A percentile compares a stretch with the other conserved stretches of the same genome.
phyloP scores from a whole-genome alignment of 2,113 vertebrate genomes.

The Periophthalmodon schlosseri region DNA sequence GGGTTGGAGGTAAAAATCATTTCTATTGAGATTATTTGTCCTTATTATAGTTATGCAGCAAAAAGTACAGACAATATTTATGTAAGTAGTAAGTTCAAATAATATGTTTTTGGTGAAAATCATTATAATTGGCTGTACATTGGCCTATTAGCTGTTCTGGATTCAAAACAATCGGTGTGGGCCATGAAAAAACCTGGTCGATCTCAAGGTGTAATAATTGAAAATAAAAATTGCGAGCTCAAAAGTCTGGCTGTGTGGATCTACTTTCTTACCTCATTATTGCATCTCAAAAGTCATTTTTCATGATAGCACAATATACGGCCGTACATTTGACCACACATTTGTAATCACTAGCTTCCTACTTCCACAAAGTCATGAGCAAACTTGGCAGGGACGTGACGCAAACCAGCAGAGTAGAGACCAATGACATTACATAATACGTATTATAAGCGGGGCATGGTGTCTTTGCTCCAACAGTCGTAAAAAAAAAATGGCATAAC shows the following conservation, averaged over 20 bases:
- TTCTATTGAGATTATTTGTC: no score
- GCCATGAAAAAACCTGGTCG: no score
- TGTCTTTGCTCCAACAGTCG: constrained; percentile 13
- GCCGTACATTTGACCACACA: no score
- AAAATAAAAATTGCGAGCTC: background rate
- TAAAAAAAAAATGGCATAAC: constrained; percentile 8
- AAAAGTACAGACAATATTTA: no score
- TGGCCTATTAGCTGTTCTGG: no score
- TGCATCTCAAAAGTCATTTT: background rate
- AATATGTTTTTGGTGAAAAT: no score
- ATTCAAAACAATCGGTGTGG: no score
- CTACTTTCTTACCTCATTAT: background rate
- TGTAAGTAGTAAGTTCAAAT: no score
- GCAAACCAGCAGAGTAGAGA: constrained; percentile 20
- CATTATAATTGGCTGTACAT: no score
- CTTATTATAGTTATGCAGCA: no score
- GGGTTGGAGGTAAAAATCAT: no score
- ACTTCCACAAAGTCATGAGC: constrained; percentile 15
- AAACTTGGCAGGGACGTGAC: constrained; percentile 3
- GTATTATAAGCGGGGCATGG: background rate
- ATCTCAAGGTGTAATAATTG: background rate
- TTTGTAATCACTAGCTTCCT: constrained; percentile 1
- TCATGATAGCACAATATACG: background rate
- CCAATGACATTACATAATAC: constrained; percentile 30
- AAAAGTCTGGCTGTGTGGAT: background rate